phyloP scores from a whole-genome alignment of 2,797 vertebrate genomes.

The Phrynocephalus vlangalii region DNA sequence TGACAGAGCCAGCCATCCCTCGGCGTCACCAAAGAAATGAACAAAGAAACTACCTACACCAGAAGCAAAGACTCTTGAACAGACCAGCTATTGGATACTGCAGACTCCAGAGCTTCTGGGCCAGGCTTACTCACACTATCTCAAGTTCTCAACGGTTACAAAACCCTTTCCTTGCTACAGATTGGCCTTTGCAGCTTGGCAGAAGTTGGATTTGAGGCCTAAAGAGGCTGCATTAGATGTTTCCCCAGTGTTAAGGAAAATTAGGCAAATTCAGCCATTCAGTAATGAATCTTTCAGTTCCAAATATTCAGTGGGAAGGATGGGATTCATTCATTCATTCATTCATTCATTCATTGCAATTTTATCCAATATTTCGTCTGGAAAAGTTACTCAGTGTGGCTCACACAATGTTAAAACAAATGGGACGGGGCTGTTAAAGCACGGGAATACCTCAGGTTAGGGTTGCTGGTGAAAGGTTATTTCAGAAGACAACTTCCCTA shows the following conservation, averaged over 20 bases:
- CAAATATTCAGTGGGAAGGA: neutral
- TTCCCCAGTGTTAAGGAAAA: neutral
- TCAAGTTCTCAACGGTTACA: too few species aligned
- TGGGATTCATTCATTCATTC: neutral
- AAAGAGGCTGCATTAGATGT: neutral
- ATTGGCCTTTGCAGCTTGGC: neutral
- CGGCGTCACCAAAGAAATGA: neutral
- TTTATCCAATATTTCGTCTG: too few species aligned
- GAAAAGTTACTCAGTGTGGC: too few species aligned
- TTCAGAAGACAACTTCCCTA: too few species aligned
- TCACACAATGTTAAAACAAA: too few species aligned
- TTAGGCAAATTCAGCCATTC: neutral
- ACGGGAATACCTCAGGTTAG: too few species aligned
- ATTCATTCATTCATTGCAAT: too few species aligned
- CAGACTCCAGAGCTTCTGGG: neutral
- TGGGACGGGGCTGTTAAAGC: too few species aligned
- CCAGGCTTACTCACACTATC: neutral
- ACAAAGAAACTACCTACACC: neutral
- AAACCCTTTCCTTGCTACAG: neutral
- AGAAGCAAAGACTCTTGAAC: neutral
- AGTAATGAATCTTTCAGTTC: too few species aligned
- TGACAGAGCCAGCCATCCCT: neutral
- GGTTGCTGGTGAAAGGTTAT: too few species aligned
- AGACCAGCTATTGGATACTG: neutral
- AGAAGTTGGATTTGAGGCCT: neutral